phyloP scores from a whole-genome alignment of 2,888 invertebrate genomes.

The Lydus trimaculatus region DNA sequence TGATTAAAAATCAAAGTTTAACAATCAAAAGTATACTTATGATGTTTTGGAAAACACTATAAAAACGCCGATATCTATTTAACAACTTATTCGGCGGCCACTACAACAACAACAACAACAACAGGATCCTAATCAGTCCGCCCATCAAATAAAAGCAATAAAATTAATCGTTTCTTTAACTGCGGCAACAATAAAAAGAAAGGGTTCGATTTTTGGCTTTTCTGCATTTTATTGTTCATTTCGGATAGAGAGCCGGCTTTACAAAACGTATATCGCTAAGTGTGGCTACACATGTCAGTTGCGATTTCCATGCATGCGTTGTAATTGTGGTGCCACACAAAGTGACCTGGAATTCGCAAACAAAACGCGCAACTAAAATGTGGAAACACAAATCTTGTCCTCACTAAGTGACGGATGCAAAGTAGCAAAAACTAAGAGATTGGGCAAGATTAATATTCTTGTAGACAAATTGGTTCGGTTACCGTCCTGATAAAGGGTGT shows the following conservation, averaged over 20 bases:
- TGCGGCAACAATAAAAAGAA: constrained; percentile 26
- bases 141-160: constrained; percentile 30
- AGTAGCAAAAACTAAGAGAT: no score
- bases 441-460: no score
- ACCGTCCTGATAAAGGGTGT: constrained; percentile 12
- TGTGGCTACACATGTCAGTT: not conserved
- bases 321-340: no score
- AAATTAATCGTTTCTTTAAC: constrained; percentile 36
- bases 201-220: constrained; percentile 22
- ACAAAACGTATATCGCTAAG: not conserved
- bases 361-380: no score
- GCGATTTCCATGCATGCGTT: no score
- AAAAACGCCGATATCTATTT: constrained; percentile 53
- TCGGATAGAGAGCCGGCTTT: no score
- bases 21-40: constrained; percentile 35
- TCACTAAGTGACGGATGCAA: no score
- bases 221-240: not conserved
- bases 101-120: constrained; percentile 18
- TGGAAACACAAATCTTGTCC: no score
- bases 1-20: constrained; percentile 44
- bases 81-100: constrained; percentile 51
- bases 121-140: constrained; percentile 22
- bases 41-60: constrained; percentile 46
- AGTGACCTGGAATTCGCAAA: no score
- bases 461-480: not conserved